Evolutionary conservation across 2,797 vertebrate genomes (phyloP), one percentile per base, ranked within the genome.

Genomic region (Microctenopoma steveboyesi): DNA sequence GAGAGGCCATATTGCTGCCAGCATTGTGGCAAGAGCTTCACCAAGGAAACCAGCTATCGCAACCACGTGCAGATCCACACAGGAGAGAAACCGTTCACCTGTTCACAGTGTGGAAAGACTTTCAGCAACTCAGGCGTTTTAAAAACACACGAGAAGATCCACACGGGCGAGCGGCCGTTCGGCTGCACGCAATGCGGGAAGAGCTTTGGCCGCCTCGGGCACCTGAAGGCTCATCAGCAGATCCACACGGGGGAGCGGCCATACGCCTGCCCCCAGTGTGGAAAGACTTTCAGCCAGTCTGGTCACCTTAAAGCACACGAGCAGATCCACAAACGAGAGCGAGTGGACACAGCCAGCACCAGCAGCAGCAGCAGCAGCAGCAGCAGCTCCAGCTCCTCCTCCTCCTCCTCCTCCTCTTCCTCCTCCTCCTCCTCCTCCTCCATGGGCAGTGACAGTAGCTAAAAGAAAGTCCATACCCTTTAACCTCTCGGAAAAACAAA

Each of bases 181-280:
- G 91, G 92, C 85, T 94, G 94, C 90, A 93, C 91, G 40, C 93
- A 95, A 87, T 95, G 94, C 52, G 94, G 94, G 8, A 95, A 95
- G 86, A 94, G 93, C 85, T 94, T 94, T 46, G 93, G 92, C 18
- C 94, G 93, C 54, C 89, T 94, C 25, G 94, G 93, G 54, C 94
- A 95, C 81, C 93, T 95, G 69, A 95, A 94, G 88, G 93, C 93
- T 1, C 94, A 95, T 92, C 93, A 94, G 91, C 94, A 94, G 84
- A 94, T 94, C 79, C 94, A 95, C 89, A 93, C 93, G 2, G 93
- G 93, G 6, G 93, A 94, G 86, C 84, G 94, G 52, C 94, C 94
- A 0, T 94, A 88, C 63, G 73, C 84, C 47, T 94, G 94, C 76
- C 82, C 87, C 0, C 92, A 92, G 1, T 94, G 93, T 7, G 89